Base-by-base conservation (phyloP, 2,113 vertebrate genomes). In the Rhinoptilus africanus region DNA sequence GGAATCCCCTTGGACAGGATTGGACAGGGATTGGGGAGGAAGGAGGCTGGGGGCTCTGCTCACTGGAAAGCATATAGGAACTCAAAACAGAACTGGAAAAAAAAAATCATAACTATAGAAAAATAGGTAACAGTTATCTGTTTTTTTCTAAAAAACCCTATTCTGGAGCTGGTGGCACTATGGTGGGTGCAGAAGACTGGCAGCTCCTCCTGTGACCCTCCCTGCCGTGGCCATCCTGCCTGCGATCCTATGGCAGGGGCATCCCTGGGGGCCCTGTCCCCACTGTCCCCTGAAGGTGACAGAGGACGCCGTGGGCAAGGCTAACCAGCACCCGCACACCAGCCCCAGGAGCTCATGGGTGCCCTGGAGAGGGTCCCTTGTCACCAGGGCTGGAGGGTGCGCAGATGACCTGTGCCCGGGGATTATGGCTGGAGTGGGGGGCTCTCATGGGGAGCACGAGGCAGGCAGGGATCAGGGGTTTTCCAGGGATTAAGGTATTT, bases 401-500 rank as follows among this genome's bases (percentile, higher is more conserved):
- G 2, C 22, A 51, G 56, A 43, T 83, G 41, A 75, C 84, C 39
- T 87, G 41, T 89, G 18, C 47, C 24, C 4, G 2, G 41, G 68
- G 37, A 81, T 91, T 84, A 68, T 26, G 64, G 60, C 20, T 7
- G 2, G 43, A 72, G 8, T 39, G 19, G 73, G 62, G 89, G 69
- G 47, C 76, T 93, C 41, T 85, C 2, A 3, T 0, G 0, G 62
- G 77, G 53, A 91, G 56, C 16, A 57, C 2, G 34, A 69, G 59
- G 73, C 57, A 51, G 73, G 64, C 41, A 85, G 67, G 62, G 56
- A 87, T 92, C 74, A 79, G 73, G 76, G 63, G 43, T 3, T 95
- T 92, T 91, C 76, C 28, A 59, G 37, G 59, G 85, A 88, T 96
- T 90, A 93, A 95, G 92, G 50, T 92, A 92, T 96, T 96, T 96